Conservation (phyloP, 2,797 vertebrate genomes). For the Gymnoscopelus microlampas region DNA sequence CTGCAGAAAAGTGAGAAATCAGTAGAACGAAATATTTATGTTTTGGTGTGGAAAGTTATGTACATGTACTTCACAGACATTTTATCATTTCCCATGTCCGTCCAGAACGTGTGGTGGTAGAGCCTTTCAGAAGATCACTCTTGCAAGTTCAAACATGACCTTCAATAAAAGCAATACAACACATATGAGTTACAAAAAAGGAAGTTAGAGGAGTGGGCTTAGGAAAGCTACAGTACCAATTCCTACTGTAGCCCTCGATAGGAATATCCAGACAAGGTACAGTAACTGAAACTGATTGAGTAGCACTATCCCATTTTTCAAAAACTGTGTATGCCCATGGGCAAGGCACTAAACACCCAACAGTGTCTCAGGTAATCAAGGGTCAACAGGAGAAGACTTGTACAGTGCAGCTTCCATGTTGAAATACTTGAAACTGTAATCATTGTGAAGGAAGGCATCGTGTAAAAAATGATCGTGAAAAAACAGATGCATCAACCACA, state of each 20-base stretch:
- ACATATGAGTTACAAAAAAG: not conserved
- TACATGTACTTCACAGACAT: slow-evolving; percentile 25
- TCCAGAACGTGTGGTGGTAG: slow-evolving; percentile 11
- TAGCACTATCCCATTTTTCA: too few species aligned
- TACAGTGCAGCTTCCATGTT: too few species aligned
- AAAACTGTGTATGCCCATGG: too few species aligned
- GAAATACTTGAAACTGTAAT: too few species aligned
- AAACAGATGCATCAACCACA: too few species aligned
- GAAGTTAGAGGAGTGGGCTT: not conserved
- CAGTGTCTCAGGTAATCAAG: too few species aligned
- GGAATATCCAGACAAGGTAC: too few species aligned
- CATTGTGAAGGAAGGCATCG: too few species aligned
- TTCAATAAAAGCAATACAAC: slow-evolving; percentile 65
- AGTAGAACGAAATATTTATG: not conserved
- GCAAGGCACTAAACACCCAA: not conserved
- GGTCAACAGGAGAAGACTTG: too few species aligned
- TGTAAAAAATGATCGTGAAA: not conserved
- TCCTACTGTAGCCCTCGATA: too few species aligned
- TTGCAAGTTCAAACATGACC: slow-evolving; percentile 96
- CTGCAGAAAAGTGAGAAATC: slow-evolving; percentile 1
- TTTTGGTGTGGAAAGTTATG: not conserved
- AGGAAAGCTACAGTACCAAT: not conserved
- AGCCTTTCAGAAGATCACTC: slow-evolving; percentile 88
- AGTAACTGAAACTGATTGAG: too few species aligned
- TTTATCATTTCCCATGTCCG: not conserved